A percentile compares a stretch with the other conserved stretches of the same genome.
Evolutionary conservation across 2,888 invertebrate species (phyloP).

Genomic region (Eupithecia centaureata): DNA sequence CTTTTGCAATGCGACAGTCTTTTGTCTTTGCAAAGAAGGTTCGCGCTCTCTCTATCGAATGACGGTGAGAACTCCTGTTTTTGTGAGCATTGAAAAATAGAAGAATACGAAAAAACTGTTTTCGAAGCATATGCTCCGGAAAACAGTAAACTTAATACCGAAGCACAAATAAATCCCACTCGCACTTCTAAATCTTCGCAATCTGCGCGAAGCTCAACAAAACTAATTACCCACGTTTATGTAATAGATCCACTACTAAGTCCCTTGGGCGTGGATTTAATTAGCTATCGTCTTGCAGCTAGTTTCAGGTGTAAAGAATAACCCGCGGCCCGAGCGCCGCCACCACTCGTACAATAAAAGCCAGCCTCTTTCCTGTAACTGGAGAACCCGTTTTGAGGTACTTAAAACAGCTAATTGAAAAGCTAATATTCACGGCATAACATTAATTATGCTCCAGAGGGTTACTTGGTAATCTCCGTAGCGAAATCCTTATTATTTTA

Average conservation of each 20-base stretch:
- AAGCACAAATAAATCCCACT: conserved; percentile 12
- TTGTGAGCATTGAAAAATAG: neutral
- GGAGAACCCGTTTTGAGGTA: conserved; percentile 71
- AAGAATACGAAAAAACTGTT: neutral
- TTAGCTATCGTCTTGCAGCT: conserved; percentile 74
- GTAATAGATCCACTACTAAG: conserved; percentile 44
- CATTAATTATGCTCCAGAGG: conserved; percentile 79
- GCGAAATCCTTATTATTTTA: conserved; percentile 75
- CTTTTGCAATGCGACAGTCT: conserved; percentile 68
- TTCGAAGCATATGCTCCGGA: neutral
- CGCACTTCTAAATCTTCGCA: conserved; percentile 29
- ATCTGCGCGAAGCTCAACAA: conserved; percentile 35
- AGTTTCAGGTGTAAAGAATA: conserved; percentile 66
- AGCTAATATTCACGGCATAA: conserved; percentile 80
- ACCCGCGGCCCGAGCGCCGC: conserved; percentile 15
- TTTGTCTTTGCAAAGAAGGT: conserved; percentile 69
- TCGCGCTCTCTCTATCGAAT: conserved; percentile 42
- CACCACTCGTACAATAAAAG: conserved; percentile 17
- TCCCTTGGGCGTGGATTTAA: conserved; percentile 71
- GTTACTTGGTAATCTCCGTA: conserved; percentile 66
- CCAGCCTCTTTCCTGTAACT: conserved; percentile 53
- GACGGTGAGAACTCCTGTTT: conserved; percentile 20
- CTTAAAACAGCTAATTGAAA: conserved; percentile 81
- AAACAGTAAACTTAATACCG: neutral
- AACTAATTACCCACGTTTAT: conserved; percentile 43